Evolutionary conservation across 2,888 invertebrate species (phyloP).

Genomic region (Lasioglossum zephyrum): DNA sequence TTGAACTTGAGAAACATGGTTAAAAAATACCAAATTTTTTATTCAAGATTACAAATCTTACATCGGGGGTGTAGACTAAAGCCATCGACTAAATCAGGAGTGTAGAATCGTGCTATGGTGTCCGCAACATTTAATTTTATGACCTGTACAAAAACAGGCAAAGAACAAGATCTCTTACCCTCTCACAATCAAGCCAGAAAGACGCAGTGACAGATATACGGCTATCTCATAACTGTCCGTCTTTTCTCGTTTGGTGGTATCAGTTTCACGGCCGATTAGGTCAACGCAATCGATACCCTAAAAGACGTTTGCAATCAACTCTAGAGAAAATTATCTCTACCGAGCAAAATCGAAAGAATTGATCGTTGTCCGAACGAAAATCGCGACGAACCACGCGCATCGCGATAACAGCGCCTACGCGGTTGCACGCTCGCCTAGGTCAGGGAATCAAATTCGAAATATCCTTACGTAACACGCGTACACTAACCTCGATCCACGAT

Average conservation of each 20-base stretch:
- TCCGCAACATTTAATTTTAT: too few species aligned
- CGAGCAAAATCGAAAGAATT: not conserved
- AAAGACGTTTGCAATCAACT: not conserved
- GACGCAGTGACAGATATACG: not conserved
- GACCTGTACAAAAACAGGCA: not conserved
- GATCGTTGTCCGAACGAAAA: not conserved
- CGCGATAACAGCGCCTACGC: not conserved
- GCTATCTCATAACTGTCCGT: not conserved
- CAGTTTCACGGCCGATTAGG: not conserved
- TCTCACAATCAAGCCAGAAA: not conserved
- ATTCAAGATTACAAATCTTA: too few species aligned
- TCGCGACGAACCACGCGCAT: not conserved
- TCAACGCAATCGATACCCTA: not conserved
- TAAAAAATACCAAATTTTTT: too few species aligned
- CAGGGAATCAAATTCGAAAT: not conserved
- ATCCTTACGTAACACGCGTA: not conserved
- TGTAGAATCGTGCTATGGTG: too few species aligned
- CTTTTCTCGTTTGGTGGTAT: not conserved
- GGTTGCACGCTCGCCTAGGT: not conserved
- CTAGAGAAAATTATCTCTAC: not conserved
- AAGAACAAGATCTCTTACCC: not conserved
- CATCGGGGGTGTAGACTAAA: too few species aligned
- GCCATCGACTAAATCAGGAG: too few species aligned
- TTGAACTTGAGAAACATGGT: too few species aligned
- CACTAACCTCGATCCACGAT: slow-evolving; percentile 33